These are phyloP conservation scores for Chironomus tepperi DNA, from an alignment of 1,140 invertebrate genomes.

Conservation along the genomic window DNA sequence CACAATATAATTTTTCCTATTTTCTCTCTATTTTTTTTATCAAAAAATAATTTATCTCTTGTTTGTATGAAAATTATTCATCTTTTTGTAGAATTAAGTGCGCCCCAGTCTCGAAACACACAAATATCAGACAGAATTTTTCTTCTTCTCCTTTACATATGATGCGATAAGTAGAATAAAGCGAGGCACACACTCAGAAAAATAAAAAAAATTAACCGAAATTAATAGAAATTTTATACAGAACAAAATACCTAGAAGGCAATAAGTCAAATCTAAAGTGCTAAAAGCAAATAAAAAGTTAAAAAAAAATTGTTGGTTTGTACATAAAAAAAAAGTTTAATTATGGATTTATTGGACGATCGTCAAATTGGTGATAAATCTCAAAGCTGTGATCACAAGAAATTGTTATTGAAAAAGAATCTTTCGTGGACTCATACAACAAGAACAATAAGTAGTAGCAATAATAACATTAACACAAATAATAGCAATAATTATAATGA, in stretches of 20 bases:
- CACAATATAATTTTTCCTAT: not conserved
- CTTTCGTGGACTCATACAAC: not conserved
- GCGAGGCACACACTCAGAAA: not conserved
- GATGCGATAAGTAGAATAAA: too few relatives aligned
- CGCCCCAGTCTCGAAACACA: not conserved
- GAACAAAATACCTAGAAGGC: not conserved
- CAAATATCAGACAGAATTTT: slow-evolving; percentile 1
- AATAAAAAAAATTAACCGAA: not conserved
- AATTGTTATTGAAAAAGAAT: slow-evolving; percentile 18
- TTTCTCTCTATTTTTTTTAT: not conserved
- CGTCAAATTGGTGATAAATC: not conserved
- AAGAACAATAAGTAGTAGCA: not conserved
- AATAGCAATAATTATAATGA: not conserved
- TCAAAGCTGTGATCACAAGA: slow-evolving; percentile 1
- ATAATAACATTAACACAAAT: slow-evolving; percentile 2
- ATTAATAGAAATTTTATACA: not conserved
- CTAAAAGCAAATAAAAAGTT: not conserved
- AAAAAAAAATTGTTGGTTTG: not conserved
- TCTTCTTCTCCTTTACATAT: not conserved
- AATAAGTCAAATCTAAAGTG: not conserved
- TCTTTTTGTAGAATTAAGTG: not conserved
- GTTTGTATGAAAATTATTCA: not conserved
- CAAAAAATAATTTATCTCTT: not conserved
- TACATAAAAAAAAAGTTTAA: not conserved
- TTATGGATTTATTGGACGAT: not conserved